A percentile compares a stretch with the other conserved stretches of the same genome.
These are phyloP conservation scores for Eriosoma lanigerum DNA, from an alignment of 1,140 invertebrate species.

Conservation along the genomic window DNA sequence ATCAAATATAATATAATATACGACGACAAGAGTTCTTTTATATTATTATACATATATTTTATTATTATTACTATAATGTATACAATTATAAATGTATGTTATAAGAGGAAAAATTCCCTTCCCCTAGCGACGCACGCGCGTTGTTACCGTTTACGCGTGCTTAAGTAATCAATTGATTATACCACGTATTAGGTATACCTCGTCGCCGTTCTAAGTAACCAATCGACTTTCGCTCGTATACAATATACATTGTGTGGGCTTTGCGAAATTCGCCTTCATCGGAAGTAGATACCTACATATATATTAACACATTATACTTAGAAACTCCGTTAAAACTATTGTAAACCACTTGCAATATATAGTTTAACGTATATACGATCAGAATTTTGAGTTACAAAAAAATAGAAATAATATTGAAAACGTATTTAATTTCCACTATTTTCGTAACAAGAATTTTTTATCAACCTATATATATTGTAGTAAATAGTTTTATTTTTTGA, in stretches of 20 bases:
- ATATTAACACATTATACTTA: too few relatives aligned
- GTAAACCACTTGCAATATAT: too few relatives aligned
- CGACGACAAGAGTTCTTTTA: slow-evolving; percentile 11
- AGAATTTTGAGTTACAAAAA: too few relatives aligned
- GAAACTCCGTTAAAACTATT: too few relatives aligned
- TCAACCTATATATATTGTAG: too few relatives aligned
- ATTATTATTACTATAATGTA: neutral
- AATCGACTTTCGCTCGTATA: neutral
- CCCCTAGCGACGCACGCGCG: neutral
- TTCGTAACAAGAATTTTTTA: too few relatives aligned
- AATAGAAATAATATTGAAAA: too few relatives aligned
- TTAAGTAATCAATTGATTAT: slow-evolving; percentile 46
- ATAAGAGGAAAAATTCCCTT: neutral
- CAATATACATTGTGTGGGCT: neutral
- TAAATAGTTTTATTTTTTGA: too few relatives aligned
- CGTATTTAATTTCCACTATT: too few relatives aligned
- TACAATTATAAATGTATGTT: too few relatives aligned
- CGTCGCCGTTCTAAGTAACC: neutral
- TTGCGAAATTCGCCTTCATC: neutral
- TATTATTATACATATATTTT: slow-evolving; percentile 11
- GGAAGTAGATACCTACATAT: too few relatives aligned
- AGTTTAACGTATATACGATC: too few relatives aligned
- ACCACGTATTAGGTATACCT: neutral
- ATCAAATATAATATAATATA: neutral
- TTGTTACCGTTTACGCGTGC: slow-evolving; percentile 23